phyloP scores from a whole-genome alignment of 2,888 invertebrate species.

The Autographa pulchrina region DNA sequence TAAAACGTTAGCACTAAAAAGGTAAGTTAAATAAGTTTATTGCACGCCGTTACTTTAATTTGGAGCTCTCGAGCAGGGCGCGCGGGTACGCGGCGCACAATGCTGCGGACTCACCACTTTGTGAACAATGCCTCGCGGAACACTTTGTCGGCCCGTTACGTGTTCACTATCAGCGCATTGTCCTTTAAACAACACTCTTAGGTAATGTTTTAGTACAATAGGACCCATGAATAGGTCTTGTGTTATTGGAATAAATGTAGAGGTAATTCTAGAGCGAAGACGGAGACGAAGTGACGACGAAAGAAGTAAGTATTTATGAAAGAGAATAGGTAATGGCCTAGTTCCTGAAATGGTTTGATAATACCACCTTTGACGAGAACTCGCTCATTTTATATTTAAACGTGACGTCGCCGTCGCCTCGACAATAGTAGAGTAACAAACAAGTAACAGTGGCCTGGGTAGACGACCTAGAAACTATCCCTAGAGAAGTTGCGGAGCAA shows the following conservation, averaged over 20 bases:
- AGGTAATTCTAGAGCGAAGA: slow-evolving; percentile 25
- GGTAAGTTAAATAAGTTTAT: slow-evolving; percentile 68
- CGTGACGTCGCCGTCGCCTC: slow-evolving; percentile 1
- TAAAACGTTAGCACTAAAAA: slow-evolving; percentile 62
- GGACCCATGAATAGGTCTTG: slow-evolving; percentile 21
- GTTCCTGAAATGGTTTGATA: not conserved
- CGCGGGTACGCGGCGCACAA: slow-evolving; percentile 13
- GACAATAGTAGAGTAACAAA: slow-evolving; percentile 4
- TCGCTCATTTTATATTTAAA: not conserved
- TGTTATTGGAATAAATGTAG: slow-evolving; percentile 12
- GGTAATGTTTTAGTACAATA: slow-evolving; percentile 28
- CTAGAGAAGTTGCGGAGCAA: not conserved
- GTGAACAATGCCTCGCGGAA: slow-evolving; percentile 30
- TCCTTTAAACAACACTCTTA: slow-evolving; percentile 47
- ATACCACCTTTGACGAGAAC: not conserved
- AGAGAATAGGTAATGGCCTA: not conserved
- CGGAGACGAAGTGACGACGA: slow-evolving; percentile 13
- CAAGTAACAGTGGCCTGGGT: not conserved
- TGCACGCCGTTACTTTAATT: slow-evolving; percentile 64
- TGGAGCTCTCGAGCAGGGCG: slow-evolving; percentile 37
- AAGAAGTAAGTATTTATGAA: not conserved
- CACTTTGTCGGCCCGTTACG: slow-evolving; percentile 42
- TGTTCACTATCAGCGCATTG: slow-evolving; percentile 50
- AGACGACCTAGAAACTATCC: not conserved
- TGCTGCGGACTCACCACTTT: slow-evolving; percentile 8